A percentile compares a stretch with the other conserved stretches of the same genome.
Conservation (phyloP, 2,113 vertebrate species). For the Rafetus swinhoei region DNA sequence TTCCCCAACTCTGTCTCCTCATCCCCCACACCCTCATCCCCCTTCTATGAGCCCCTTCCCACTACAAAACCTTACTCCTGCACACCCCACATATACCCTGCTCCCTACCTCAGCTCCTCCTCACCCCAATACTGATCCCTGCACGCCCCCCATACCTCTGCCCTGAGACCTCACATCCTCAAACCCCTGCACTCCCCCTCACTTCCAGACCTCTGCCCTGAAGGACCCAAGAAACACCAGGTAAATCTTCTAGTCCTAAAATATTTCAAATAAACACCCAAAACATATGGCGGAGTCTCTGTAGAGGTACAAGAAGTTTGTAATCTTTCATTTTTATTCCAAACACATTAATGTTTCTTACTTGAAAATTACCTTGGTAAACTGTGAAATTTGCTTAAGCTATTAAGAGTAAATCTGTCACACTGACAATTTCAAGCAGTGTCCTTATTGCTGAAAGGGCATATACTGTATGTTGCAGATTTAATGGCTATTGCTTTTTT, state of each 20-base stretch:
- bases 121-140: too few species aligned
- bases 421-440: constrained; percentile 61
- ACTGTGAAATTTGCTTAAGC: constrained; percentile 74
- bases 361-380: constrained; percentile 68
- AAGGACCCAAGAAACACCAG: too few species aligned
- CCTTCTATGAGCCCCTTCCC: too few species aligned
- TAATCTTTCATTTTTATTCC: constrained; percentile 69
- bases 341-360: constrained; percentile 69
- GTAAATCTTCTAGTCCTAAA: background rate
- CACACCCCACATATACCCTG: too few species aligned
- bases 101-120: too few species aligned
- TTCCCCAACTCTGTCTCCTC: too few species aligned
- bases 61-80: too few species aligned
- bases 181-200: too few species aligned
- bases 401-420: constrained; percentile 70
- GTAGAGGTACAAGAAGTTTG: constrained; percentile 63
- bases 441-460: constrained; percentile 66
- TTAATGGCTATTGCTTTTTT: constrained; percentile 67
- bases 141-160: too few species aligned
- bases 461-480: constrained; percentile 60
- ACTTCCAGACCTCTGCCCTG: too few species aligned
- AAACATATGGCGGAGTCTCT: constrained; percentile 47
- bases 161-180: too few species aligned
- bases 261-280: constrained; percentile 32
- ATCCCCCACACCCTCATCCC: too few species aligned